Conservation (phyloP, 2,113 vertebrate genomes). For the Arvicanthis niloticus region DNA sequence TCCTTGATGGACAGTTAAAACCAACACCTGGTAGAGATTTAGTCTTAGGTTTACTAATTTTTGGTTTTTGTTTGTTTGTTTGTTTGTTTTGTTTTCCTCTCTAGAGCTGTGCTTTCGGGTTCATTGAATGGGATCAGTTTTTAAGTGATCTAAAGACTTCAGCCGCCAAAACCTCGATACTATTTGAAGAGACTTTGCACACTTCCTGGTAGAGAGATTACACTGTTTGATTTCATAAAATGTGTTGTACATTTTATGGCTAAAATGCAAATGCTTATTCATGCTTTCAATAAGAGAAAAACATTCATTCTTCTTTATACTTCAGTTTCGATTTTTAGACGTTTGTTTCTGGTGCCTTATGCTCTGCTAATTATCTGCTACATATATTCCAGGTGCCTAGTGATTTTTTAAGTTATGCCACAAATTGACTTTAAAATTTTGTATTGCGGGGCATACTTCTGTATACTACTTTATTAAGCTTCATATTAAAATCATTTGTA, state of each 20-base stretch:
- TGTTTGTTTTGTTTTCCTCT: not conserved
- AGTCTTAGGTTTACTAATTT: not conserved
- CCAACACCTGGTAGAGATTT: not conserved
- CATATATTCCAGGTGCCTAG: not conserved
- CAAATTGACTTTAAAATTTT: constrained; percentile 42
- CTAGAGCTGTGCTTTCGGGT: not conserved
- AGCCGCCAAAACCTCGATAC: constrained; percentile 13
- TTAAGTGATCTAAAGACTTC: constrained; percentile 47
- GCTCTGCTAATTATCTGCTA: constrained; percentile 35
- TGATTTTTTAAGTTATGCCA: not conserved
- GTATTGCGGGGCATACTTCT: not conserved
- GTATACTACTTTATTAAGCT: not conserved
- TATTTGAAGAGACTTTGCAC: constrained; percentile 6
- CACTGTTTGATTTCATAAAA: not conserved
- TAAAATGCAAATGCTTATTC: constrained; percentile 51
- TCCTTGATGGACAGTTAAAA: not conserved
- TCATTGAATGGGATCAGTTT: not conserved
- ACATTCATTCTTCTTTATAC: constrained; percentile 29
- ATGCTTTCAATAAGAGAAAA: constrained; percentile 29
- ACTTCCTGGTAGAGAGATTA: not conserved
- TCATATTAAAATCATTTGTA: not conserved
- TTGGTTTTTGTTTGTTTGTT: too few relatives aligned
- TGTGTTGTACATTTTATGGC: constrained; percentile 3
- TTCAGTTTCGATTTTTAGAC: constrained; percentile 39
- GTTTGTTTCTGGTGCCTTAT: constrained; percentile 49